Evolutionary conservation across 1,140 invertebrate species (phyloP), one percentile per base, ranked within the genome.

Genomic region (Drosophila sp.): DNA sequence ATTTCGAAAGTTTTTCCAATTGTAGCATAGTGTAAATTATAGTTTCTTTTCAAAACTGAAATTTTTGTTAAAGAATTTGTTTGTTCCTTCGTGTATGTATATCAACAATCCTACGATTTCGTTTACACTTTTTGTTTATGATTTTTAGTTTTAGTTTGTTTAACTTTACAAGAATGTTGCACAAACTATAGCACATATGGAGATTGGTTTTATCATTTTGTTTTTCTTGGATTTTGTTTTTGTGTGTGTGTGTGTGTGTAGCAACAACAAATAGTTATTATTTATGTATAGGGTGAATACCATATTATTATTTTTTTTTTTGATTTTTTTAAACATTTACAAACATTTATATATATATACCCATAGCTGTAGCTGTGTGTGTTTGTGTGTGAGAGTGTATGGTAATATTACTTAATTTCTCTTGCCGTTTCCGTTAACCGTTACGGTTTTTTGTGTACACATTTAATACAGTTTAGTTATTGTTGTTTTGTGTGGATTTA

Each of bases 141-240:
- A 2, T 33, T 2, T 33, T 60, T 61, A 25, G 23, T 38, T 60
- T 33, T 60, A 40, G 11, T 47, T 70, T 44, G 33, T 55, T 69
- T 62, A 62, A 30, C 29, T 44, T 55, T 70, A 65, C 35, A 63
- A 41, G 38, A 41, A 61, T 27, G 32, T 33, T 76, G 68, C 68
- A 74, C 66, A 58, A 70, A 74, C 66, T 77, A 77, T 77, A 86
- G 82, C 82, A 86, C 82, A 86, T 86, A 77, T 84, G 81, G 81
- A 84, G 81, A 85, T 77, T 70, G 62, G 50, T 65, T 73, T 76
- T 65, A 76, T 47, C 60, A 57, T 73, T 60, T 57, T 65, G 61
- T 62, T 33, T 56, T 60, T 63, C 33, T 72, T 4, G n/a, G n/a
- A 60, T 54, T 60, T 66, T 55, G 58, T 66, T 29, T 55, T 33